phyloP scores from a whole-genome alignment of 2,888 invertebrate species.

The Mechanitis messenoides region DNA sequence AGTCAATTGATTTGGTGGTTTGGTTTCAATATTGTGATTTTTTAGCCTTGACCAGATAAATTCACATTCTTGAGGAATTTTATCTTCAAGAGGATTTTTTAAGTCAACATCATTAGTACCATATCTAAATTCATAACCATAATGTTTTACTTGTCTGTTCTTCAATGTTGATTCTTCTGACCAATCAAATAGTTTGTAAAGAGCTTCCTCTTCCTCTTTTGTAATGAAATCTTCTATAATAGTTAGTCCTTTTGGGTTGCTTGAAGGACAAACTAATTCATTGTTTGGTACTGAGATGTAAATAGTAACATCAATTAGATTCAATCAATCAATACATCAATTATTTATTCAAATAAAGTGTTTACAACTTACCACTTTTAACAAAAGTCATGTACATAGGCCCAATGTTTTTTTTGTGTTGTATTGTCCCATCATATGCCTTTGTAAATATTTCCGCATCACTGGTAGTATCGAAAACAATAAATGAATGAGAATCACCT shows the following conservation, averaged over 20 bases:
- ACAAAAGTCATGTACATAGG: constrained; percentile 26
- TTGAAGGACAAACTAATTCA: constrained; percentile 49
- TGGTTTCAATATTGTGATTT: constrained; percentile 48
- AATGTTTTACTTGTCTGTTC: constrained; percentile 91
- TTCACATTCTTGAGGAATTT: constrained; percentile 83
- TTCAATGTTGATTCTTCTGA: constrained; percentile 75
- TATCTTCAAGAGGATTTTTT: constrained; percentile 77
- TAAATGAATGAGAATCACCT: constrained; percentile 88
- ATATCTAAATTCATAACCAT: constrained; percentile 94
- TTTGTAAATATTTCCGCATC: constrained; percentile 77
- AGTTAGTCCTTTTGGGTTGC: constrained; percentile 81
- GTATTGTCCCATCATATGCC: constrained; percentile 76
- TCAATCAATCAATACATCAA: neutral
- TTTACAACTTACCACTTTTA: constrained; percentile 15
- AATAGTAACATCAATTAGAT: neutral
- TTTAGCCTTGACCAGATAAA: constrained; percentile 78
- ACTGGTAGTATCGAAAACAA: constrained; percentile 74
- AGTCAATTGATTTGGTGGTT: constrained; percentile 88
- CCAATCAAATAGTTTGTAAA: constrained; percentile 79
- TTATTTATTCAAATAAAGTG: neutral
- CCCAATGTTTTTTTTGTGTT: constrained; percentile 59
- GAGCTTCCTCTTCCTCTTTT: constrained; percentile 78
- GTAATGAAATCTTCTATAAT: constrained; percentile 84
- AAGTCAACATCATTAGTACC: constrained; percentile 90
- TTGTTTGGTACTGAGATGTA: constrained; percentile 57